Percentiles rank a stretch among this genome's conserved stretches.
Conservation (phyloP, 2,797 vertebrate genomes). For the Ciconia nigra region DNA sequence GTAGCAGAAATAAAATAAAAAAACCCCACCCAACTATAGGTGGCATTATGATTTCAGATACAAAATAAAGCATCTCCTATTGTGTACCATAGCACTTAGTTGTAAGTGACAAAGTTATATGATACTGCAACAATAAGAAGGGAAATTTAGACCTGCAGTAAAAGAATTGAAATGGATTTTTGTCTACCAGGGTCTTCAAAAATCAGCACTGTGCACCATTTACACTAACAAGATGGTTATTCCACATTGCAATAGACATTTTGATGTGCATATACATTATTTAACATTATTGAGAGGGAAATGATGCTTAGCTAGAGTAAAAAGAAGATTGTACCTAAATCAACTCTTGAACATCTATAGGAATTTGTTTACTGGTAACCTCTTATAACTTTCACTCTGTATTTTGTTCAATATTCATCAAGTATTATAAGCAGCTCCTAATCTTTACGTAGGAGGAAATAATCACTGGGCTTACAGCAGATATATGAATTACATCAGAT, state of each 20-base stretch:
- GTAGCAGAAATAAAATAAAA: neutral
- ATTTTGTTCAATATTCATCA: neutral
- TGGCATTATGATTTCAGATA: neutral
- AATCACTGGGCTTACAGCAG: neutral
- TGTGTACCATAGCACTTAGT: neutral
- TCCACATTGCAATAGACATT: neutral
- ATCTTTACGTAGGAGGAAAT: neutral
- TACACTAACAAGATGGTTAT: neutral
- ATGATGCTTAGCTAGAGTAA: neutral
- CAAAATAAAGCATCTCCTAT: neutral
- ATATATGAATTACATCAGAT: neutral
- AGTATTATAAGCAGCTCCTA: neutral
- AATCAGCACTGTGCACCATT: neutral
- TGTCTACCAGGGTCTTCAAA: neutral
- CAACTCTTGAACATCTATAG: neutral
- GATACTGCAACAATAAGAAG: neutral
- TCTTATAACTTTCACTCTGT: neutral
- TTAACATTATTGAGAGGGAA: constrained; percentile 17
- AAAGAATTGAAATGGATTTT: constrained; percentile 14
- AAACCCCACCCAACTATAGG: neutral
- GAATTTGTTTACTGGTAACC: neutral
- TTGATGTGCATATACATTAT: constrained; percentile 18
- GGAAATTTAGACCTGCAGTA: constrained; percentile 9
- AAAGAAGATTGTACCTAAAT: neutral
- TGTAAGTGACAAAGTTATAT: neutral